A percentile compares a stretch with the other conserved stretches of the same genome.
Conservation (phyloP, 2,797 vertebrate genomes). For the Amniataba percoides region DNA sequence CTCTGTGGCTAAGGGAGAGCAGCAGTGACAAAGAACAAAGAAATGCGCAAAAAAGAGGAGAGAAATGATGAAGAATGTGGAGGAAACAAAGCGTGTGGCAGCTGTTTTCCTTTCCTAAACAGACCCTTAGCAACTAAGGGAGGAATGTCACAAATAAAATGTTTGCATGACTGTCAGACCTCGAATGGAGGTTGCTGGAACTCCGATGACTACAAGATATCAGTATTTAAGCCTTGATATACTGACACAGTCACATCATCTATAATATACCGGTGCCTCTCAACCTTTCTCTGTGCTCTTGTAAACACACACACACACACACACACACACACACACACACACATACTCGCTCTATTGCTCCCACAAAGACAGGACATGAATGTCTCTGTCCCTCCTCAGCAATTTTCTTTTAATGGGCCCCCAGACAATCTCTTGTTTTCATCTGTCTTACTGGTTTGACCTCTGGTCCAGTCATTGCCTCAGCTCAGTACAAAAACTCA, state of each 20-base stretch:
- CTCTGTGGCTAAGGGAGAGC: conserved; percentile 53
- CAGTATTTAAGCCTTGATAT: conserved; percentile 7
- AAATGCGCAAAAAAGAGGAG: conserved; percentile 42
- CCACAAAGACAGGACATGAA: conserved; percentile 53
- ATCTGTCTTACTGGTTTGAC: conserved; percentile 79
- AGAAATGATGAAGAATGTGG: conserved; percentile 46
- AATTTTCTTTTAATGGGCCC: conserved; percentile 78
- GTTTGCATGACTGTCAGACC: conserved; percentile 20
- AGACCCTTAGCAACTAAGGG: conserved; percentile 11
- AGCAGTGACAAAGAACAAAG: conserved; percentile 63
- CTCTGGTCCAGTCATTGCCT: conserved; percentile 69
- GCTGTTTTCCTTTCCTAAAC: conserved; percentile 42
- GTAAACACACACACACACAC: conserved; percentile 9
- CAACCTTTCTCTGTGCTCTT: conserved; percentile 14
- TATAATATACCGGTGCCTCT: not conserved
- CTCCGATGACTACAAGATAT: conserved; percentile 22
- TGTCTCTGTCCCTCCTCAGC: conserved; percentile 59
- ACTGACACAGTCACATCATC: conserved; percentile 20
- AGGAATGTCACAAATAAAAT: conserved; percentile 29
- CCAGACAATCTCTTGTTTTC: conserved; percentile 80
- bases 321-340: not conserved
- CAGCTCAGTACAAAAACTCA: conserved; percentile 53
- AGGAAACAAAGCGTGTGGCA: conserved; percentile 55
- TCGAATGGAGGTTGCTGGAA: conserved; percentile 34
- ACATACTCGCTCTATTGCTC: conserved; percentile 8